These are phyloP conservation scores for Tiliacea aurago DNA, from an alignment of 2,888 invertebrate genomes.

Conservation along the genomic window DNA sequence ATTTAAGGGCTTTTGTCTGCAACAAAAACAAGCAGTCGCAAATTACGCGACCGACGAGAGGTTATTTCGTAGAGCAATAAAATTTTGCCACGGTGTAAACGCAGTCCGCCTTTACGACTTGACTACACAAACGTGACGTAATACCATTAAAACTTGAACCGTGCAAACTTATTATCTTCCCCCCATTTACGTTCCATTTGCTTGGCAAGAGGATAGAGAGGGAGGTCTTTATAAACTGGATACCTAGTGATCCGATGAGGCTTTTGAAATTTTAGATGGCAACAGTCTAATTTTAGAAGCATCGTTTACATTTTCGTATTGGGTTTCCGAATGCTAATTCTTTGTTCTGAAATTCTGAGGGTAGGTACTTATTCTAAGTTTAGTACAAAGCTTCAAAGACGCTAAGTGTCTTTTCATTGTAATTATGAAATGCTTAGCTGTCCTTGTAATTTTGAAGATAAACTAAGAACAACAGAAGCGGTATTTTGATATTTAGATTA, in stretches of 20 bases:
- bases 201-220: constrained; percentile 21
- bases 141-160: constrained; percentile 60
- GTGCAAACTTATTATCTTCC: constrained; percentile 51
- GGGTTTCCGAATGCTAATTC: constrained; percentile 53
- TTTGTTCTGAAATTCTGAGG: constrained; percentile 44
- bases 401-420: constrained; percentile 21
- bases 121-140: constrained; percentile 60
- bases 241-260: constrained; percentile 38
- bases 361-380: constrained; percentile 29
- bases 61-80: no score
- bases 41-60: no score
- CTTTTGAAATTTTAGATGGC: constrained; percentile 66
- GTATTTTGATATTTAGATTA: not conserved
- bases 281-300: constrained; percentile 56
- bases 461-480: not conserved
- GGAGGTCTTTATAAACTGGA: constrained; percentile 42
- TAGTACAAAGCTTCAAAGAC: constrained; percentile 8
- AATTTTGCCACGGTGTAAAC: constrained; percentile 59
- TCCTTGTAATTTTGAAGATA: not conserved
- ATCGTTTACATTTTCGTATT: constrained; percentile 51
- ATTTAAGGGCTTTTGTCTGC: no score
- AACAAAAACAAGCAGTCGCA: not conserved
- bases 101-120: constrained; percentile 55
- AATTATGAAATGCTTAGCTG: constrained; percentile 21
- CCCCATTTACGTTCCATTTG: constrained; percentile 22